Base-by-base conservation (phyloP, 1,140 invertebrate species). In the Anthonomus grandis region DNA sequence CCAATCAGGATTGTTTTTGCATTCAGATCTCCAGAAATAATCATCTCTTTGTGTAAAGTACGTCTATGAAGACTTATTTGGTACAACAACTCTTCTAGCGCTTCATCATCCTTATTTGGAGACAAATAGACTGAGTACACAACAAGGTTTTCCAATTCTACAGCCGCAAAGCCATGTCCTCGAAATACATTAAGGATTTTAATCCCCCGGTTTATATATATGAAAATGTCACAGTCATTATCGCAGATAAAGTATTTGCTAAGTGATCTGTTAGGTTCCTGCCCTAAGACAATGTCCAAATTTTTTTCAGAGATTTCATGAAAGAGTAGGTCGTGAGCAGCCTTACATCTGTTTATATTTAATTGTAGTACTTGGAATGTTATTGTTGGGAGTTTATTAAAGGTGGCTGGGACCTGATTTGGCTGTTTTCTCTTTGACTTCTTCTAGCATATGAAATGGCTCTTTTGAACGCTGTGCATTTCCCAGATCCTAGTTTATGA, bases 401-500 rank as follows among this genome's bases (percentile, higher is more conserved):
- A n/a, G n/a, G n/a, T n/a, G n/a, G n/a, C n/a, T n/a, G n/a, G n/a
- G n/a, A n/a, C n/a, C n/a, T n/a, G n/a, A n/a, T n/a, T n/a, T n/a
- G 4, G 36, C n/a, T 31, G n/a, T 31, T n/a, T 22, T 22, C 9
- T 22, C 19, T 17, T 13, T 17, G 15, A 10, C 4, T 37, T 31
- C 13, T 21, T 22, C 21, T 52, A 6, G 49, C 49, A 19, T 10
- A 19, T 5, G n/a, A 44, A 13, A 53, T 22, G 10, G 50, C 38
- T n/a, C 17, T 10, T 22, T 42, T 41, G 19, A 53, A 53, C 10
- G 12, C 19, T 17, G 2, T 12, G 38, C 50, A 53, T 25, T 18
- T 42, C 13, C 25, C 34, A 3, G 36, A 24, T 23, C 50, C 50
- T 8, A 23, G 19, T 19, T 36, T 48, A 44, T 53, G 50, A 5